Percentiles rank a stretch among this genome's conserved stretches.
Evolutionary conservation across 2,888 invertebrate species (phyloP).

Genomic region (Myopa tessellatipennis): DNA sequence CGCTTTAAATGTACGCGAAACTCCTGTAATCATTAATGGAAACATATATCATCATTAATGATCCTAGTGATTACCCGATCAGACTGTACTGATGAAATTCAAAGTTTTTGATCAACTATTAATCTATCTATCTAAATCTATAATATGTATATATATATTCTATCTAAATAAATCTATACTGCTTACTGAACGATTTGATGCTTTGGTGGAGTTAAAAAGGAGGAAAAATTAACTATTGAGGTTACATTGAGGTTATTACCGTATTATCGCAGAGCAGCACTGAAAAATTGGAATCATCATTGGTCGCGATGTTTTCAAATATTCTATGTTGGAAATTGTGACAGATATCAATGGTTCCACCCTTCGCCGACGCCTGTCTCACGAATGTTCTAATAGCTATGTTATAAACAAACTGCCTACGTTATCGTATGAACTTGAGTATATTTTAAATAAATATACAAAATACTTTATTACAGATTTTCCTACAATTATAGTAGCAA

Average conservation of each 20-base stretch:
- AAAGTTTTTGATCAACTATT: background rate
- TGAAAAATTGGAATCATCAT: slow-evolving; percentile 28
- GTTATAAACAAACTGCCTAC: slow-evolving; percentile 4
- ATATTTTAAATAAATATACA: no score
- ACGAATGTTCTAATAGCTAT: slow-evolving; percentile 4
- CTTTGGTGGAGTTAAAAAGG: slow-evolving; percentile 36
- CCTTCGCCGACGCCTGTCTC: slow-evolving; percentile 9
- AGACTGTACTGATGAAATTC: background rate
- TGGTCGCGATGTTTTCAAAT: slow-evolving; percentile 29
- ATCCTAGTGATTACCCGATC: background rate
- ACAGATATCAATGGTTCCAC: slow-evolving; percentile 17
- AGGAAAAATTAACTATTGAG: slow-evolving; percentile 29
- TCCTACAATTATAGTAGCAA: no score
- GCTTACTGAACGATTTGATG: slow-evolving; percentile 27
- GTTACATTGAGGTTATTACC: slow-evolving; percentile 16
- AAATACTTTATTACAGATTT: no score
- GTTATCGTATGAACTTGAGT: background rate
- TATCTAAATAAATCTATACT: slow-evolving; percentile 19
- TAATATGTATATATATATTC: no score
- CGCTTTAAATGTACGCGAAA: background rate
- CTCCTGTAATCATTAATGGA: slow-evolving; percentile 2
- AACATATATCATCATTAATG: background rate
- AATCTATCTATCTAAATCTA: no score
- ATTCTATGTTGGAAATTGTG: slow-evolving; percentile 22
- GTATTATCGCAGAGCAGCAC: slow-evolving; percentile 21